Percentiles rank a stretch among this genome's conserved stretches.
Evolutionary conservation across 2,797 vertebrate genomes (phyloP).

Genomic region (Rhadinocentrus ornatus): DNA sequence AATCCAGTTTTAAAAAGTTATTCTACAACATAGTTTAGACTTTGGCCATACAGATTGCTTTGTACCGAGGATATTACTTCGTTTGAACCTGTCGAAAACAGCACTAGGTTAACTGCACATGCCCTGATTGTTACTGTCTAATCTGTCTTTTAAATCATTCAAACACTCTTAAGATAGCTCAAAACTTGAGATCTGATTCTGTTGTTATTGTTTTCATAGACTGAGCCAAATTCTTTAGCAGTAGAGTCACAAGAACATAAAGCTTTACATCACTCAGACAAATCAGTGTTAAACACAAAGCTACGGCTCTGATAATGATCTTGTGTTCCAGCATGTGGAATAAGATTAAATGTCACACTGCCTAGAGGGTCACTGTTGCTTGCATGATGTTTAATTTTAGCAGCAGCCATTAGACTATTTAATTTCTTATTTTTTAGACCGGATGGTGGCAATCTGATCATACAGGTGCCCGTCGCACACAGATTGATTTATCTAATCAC

Average conservation of each 20-base stretch:
- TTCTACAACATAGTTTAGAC: neutral
- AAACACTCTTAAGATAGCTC: neutral
- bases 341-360: conserved; percentile 9
- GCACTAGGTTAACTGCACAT: neutral
- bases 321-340: conserved; percentile 2
- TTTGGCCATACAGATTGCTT: neutral
- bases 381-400: conserved; percentile 12
- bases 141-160: conserved; percentile 5
- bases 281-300: conserved; percentile 5
- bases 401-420: conserved; percentile 1
- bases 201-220: conserved; percentile 1
- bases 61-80: neutral
- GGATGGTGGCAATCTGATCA: conserved; percentile 36
- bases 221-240: conserved; percentile 13
- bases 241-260: conserved; percentile 4
- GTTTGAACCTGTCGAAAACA: conserved; percentile 8
- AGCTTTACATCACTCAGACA: conserved; percentile 7
- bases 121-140: neutral
- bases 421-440: conserved; percentile 14
- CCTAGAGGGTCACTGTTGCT: neutral
- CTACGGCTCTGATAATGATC: conserved; percentile 8
- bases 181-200: conserved; percentile 16
- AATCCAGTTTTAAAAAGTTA: neutral
- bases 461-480: conserved; percentile 27
- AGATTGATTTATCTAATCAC: conserved; percentile 33